These are phyloP conservation scores for Apis dorsata DNA, from an alignment of 1,140 invertebrate genomes.

Conservation along the genomic window DNA sequence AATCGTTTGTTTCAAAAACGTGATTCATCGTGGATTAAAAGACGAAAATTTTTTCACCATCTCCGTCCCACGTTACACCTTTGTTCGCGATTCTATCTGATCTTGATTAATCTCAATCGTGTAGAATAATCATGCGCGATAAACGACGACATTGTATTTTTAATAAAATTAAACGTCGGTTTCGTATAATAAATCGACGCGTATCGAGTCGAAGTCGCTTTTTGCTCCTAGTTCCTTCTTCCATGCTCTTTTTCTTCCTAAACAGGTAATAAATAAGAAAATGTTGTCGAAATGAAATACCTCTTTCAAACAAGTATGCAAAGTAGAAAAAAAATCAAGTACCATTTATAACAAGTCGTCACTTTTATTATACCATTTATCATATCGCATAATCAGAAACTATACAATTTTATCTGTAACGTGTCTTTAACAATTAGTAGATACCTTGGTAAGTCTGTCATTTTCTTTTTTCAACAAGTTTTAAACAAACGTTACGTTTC, in stretches of 20 bases:
- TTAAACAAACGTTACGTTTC: too few relatives aligned
- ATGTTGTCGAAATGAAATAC: constrained; percentile 13
- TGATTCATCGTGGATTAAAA: constrained; percentile 62
- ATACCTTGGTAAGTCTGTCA: background rate
- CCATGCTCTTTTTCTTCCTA: too few relatives aligned
- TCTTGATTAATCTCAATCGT: background rate
- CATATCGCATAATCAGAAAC: background rate
- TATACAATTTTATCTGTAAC: background rate
- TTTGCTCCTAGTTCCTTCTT: background rate
- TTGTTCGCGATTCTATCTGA: background rate
- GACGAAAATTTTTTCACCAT: constrained; percentile 12
- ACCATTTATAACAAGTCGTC: constrained; percentile 2
- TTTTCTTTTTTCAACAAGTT: background rate
- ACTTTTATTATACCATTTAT: background rate
- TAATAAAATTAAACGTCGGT: too few relatives aligned
- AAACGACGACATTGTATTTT: too few relatives aligned
- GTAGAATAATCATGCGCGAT: background rate
- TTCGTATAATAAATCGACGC: background rate
- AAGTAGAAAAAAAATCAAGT: background rate
- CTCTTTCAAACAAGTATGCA: background rate
- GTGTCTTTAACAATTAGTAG: background rate
- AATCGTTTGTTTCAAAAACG: background rate
- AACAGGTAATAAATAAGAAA: background rate
- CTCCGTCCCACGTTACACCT: background rate
- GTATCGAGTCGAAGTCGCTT: background rate